A percentile compares a stretch with the other conserved stretches of the same genome.
Evolutionary conservation across 2,113 vertebrate genomes (phyloP).

Genomic region (Cynoglossus semilaevis): DNA sequence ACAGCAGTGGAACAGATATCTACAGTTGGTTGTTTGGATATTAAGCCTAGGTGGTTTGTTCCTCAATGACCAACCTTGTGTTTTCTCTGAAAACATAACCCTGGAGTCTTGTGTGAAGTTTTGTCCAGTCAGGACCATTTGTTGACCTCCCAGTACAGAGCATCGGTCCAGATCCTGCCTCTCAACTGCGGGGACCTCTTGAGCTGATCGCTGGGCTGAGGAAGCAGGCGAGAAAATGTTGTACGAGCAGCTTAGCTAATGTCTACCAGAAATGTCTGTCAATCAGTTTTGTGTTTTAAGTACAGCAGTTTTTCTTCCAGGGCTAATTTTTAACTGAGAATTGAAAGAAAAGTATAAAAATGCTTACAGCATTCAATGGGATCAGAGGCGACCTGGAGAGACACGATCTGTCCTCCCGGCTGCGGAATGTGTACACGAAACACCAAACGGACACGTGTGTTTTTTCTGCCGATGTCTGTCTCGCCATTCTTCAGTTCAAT

Average conservation of each 20-base stretch:
- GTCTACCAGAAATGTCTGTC: no score
- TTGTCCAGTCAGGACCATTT: constrained; percentile 93
- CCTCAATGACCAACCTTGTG: constrained; percentile 79
- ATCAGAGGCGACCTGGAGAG: constrained; percentile 88
- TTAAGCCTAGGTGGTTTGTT: not conserved
- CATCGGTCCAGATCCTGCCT: constrained; percentile 87
- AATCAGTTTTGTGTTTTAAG: no score
- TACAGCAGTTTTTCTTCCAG: no score
- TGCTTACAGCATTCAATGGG: constrained; percentile 96
- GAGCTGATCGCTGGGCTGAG: constrained; percentile 93
- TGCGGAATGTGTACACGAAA: constrained; percentile 92
- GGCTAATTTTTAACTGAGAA: not conserved
- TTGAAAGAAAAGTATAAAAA: not conserved
- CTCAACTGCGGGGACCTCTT: constrained; percentile 90
- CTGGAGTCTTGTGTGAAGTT: constrained; percentile 94
- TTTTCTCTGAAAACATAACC: constrained; percentile 94
- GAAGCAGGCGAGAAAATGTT: constrained; percentile 12
- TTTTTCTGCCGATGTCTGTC: constrained; percentile 95
- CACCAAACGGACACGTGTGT: constrained; percentile 90
- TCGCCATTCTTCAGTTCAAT: constrained; percentile 94
- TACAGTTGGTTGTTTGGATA: no score
- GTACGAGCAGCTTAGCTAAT: no score
- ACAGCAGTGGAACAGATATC: no score
- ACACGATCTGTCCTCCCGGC: constrained; percentile 78
- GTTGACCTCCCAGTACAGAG: constrained; percentile 87